A percentile compares a stretch with the other conserved stretches of the same genome.
phyloP scores from a whole-genome alignment of 2,113 vertebrate genomes.

The Pygoscelis adeliae region DNA sequence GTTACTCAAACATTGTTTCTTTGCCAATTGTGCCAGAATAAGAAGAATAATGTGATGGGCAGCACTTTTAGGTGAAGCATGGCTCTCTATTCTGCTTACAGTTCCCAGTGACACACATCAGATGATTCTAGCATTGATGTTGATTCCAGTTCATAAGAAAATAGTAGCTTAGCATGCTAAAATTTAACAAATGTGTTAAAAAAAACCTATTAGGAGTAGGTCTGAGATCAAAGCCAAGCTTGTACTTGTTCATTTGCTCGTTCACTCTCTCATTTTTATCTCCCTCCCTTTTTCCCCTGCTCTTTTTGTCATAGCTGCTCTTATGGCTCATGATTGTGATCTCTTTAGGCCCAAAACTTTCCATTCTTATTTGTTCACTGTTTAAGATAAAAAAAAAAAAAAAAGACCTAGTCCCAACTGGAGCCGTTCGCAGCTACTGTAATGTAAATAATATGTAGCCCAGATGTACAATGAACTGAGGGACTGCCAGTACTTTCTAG shows the following conservation, averaged over 20 bases:
- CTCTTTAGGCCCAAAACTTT: background rate
- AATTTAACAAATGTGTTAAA: background rate
- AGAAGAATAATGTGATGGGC: background rate
- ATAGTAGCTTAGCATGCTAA: background rate
- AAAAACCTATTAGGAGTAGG: background rate
- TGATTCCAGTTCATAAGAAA: background rate
- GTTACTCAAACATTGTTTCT: background rate
- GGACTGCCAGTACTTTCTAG: conserved; percentile 57
- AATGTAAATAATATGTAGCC: conserved; percentile 16
- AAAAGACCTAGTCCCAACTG: background rate
- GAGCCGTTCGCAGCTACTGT: background rate
- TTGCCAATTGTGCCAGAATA: background rate
- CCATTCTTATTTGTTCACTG: background rate
- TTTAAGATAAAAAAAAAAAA: background rate
- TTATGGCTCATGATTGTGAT: rapidly evolving
- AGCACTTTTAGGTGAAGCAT: background rate
- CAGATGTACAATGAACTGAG: background rate
- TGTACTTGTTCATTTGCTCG: background rate
- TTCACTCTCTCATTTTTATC: background rate
- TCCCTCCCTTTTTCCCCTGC: background rate
- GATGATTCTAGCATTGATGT: background rate
- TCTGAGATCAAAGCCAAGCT: background rate
- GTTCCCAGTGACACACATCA: background rate
- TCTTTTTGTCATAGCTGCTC: background rate
- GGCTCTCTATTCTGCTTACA: background rate